Evolutionary conservation across 2,113 vertebrate genomes (phyloP).

Genomic region (Laticauda laticaudata): DNA sequence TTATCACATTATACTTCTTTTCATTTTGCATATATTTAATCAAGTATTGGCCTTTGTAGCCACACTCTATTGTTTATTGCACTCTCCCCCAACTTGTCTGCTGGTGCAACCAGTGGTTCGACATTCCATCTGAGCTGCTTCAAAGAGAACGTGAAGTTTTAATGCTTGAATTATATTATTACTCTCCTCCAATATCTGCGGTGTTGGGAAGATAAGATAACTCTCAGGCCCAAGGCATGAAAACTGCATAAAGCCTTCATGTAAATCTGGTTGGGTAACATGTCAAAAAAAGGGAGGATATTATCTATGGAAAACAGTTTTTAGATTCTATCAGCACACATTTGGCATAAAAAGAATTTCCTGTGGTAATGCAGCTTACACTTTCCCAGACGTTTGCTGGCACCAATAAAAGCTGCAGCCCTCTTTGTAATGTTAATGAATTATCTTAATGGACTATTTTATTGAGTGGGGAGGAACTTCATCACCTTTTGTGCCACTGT

Average conservation of each 20-base stretch:
- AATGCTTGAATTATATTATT: conserved; percentile 57
- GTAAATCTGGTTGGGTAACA: conserved; percentile 64
- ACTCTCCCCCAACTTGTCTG: conserved; percentile 33
- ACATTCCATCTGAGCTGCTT: conserved; percentile 61
- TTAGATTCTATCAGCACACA: conserved; percentile 61
- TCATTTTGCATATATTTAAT: conserved; percentile 62
- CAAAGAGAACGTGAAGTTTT: conserved; percentile 55
- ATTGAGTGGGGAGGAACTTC: conserved; percentile 62
- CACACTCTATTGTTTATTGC: conserved; percentile 48
- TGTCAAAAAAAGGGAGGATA: conserved; percentile 48
- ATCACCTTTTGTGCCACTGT: conserved; percentile 70
- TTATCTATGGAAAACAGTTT: conserved; percentile 65
- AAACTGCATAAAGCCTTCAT: conserved; percentile 56
- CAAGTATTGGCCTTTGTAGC: conserved; percentile 50
- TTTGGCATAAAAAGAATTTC: conserved; percentile 62
- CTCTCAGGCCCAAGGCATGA: conserved; percentile 37
- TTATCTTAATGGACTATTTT: conserved; percentile 73
- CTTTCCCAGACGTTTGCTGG: conserved; percentile 54
- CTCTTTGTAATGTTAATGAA: conserved; percentile 71
- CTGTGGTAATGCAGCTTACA: conserved; percentile 60
- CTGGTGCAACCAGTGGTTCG: conserved; percentile 52
- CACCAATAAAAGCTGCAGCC: conserved; percentile 56
- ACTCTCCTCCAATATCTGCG: conserved; percentile 35
- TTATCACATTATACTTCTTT: conserved; percentile 44
- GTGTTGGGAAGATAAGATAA: conserved; percentile 42